These are phyloP conservation scores for Drosophila peninsularis DNA, from an alignment of 2,888 invertebrate species.

Conservation along the genomic window DNA sequence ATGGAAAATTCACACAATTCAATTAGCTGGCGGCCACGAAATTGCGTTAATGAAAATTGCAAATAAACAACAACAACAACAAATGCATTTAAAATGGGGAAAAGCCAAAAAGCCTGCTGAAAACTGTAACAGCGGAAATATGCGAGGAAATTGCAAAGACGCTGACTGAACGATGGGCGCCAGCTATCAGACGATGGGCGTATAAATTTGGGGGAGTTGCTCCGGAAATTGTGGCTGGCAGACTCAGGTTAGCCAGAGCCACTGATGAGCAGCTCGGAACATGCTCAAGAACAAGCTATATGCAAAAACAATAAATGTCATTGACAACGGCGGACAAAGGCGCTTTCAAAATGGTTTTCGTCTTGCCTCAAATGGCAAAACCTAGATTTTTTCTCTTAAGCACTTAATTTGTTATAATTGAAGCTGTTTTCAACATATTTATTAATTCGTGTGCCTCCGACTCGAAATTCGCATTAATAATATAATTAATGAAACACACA, in stretches of 20 bases:
- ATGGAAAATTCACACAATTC: conserved; percentile 69
- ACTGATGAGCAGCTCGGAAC: neutral
- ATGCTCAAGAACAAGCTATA: neutral
- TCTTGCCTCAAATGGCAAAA: neutral
- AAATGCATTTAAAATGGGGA: conserved; percentile 42
- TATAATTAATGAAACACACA: conserved; percentile 70
- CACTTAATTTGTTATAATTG: conserved; percentile 15
- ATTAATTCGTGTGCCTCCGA: conserved; percentile 57
- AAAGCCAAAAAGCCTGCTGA: conserved; percentile 62
- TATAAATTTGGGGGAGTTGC: conserved; percentile 15
- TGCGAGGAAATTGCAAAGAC: conserved; percentile 83
- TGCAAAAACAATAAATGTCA: neutral
- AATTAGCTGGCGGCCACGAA: conserved; percentile 74
- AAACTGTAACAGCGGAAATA: conserved; percentile 81
- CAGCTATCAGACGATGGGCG: conserved; percentile 9
- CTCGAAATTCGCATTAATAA: conserved; percentile 77
- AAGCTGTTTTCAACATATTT: conserved; percentile 35
- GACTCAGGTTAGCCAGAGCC: conserved; percentile 3
- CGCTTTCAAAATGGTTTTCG: neutral
- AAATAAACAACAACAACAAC: conserved; percentile 68
- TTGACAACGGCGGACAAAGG: neutral
- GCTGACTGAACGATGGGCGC: conserved; percentile 57
- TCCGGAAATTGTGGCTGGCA: conserved; percentile 67
- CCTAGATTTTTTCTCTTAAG: conserved; percentile 1
- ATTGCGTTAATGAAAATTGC: conserved; percentile 68